Evolutionary conservation across 2,888 invertebrate species (phyloP), one percentile per base, ranked within the genome.

Genomic region (Steinernema hermaphroditum): DNA sequence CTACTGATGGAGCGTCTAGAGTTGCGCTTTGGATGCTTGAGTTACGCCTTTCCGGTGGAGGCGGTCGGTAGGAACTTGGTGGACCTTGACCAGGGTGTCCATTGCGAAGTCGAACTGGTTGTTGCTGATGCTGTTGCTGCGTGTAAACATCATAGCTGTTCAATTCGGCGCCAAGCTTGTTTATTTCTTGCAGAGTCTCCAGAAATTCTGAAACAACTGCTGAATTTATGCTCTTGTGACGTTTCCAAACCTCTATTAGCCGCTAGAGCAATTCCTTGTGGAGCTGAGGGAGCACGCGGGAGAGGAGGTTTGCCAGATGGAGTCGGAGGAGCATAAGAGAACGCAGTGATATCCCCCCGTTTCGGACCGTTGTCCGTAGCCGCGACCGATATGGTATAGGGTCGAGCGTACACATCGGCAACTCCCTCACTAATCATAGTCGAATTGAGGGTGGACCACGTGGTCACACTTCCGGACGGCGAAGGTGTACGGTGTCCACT

Each of bases 11-110:
- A 14, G 86, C 85, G 12, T 78, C 80, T 19, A 84, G 81, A 4
- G 85, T 85, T 68, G 86, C 86, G 0, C 85, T 81, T 12, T 82
- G 83, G 68, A 88, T 88, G 14, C 84, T 78, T 37, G 87, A 87
- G 44, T 83, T 82, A 79, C 88, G 72, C 81, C 88, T 74, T 82
- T 87, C 49, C 81, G 88, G 80, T 82, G 88, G 85, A 79, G 87
- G 81, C 85, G 91, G 90, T 62, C 62, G 24, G 14, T 62, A 62
- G 62, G 32, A 9, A n/a, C 34, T 22, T 2, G 50, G 29, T 6
- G 62, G 62, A 8, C 62, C 62, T 16, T 62, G 62, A 14, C 29
- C 27, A 32, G 1, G 16, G 4, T 62, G 29, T 50, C 50, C 50
- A 12, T 50, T 50, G 2, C 62, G 1, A 6, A 62, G 2, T 2